Percentiles rank a stretch among this genome's conserved stretches.
Evolutionary conservation across 2,888 invertebrate genomes (phyloP).

Genomic region (Trichogramma evanescens): DNA sequence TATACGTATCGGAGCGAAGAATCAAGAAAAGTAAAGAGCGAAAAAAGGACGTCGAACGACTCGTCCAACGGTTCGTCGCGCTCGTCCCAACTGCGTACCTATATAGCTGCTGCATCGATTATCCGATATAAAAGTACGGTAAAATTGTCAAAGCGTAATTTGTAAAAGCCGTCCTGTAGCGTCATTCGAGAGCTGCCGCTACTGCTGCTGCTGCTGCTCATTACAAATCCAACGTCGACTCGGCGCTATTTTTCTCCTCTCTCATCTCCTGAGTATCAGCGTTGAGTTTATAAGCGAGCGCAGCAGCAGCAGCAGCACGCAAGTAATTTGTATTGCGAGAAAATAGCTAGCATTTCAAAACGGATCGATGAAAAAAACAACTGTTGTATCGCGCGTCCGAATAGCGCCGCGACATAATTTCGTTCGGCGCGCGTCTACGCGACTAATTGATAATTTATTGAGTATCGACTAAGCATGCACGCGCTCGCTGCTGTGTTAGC

Average conservation of each 20-base stretch:
- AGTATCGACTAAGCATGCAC: conserved; percentile 4
- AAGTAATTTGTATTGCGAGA: too few relatives aligned
- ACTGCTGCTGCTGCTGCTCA: background rate
- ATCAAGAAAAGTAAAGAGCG: background rate
- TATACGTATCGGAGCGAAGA: too few relatives aligned
- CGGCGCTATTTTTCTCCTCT: background rate
- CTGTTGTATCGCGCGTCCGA: too few relatives aligned
- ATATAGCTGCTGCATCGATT: background rate
- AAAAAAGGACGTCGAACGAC: background rate
- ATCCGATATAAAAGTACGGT: background rate
- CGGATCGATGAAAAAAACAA: too few relatives aligned
- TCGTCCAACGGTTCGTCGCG: background rate
- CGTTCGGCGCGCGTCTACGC: background rate
- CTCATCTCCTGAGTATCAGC: background rate
- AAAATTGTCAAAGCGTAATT: conserved; percentile 16
- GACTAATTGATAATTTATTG: conserved; percentile 24
- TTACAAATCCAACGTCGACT: background rate
- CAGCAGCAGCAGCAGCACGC: too few relatives aligned
- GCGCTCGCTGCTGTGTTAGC: background rate
- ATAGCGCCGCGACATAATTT: conserved; percentile 8
- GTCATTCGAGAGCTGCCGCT: background rate
- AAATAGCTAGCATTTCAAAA: too few relatives aligned
- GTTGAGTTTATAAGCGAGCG: too few relatives aligned
- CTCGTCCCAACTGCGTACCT: background rate
- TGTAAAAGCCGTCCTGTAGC: conserved; percentile 8